Conservation (phyloP, 2,888 invertebrate genomes). For the Exocentrus adspersus region DNA sequence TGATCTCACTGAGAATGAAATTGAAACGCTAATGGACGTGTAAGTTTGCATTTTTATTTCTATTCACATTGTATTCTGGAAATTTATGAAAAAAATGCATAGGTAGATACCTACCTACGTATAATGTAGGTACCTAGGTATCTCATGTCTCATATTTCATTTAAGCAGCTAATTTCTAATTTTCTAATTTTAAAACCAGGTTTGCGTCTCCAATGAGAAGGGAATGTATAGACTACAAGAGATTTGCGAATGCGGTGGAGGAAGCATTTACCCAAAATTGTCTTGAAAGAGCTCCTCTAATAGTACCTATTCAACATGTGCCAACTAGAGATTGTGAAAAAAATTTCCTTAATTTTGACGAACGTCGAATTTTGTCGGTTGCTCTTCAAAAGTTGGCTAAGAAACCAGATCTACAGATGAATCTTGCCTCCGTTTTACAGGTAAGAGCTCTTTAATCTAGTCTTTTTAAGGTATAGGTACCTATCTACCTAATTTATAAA, state of each 20-base stretch:
- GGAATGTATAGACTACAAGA: slow-evolving; percentile 72
- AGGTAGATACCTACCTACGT: no score
- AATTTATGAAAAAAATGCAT: no score
- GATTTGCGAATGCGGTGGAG: slow-evolving; percentile 75
- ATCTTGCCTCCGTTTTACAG: slow-evolving; percentile 75
- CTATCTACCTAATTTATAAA: no score
- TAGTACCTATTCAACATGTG: slow-evolving; percentile 76
- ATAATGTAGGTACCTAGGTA: no score
- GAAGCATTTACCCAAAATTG: slow-evolving; percentile 75
- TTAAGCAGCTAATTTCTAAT: no score
- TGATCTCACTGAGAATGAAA: slow-evolving; percentile 73
- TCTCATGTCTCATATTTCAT: no score
- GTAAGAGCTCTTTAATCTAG: no score
- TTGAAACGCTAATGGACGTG: slow-evolving; percentile 78
- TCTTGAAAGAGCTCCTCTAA: slow-evolving; percentile 74
- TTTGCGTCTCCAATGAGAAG: slow-evolving; percentile 72
- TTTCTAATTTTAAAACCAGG: no score
- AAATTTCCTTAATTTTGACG: slow-evolving; percentile 79
- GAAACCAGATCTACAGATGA: slow-evolving; percentile 73
- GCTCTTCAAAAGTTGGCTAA: slow-evolving; percentile 76
- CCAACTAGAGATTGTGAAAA: slow-evolving; percentile 72
- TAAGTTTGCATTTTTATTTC: slow-evolving; percentile 63
- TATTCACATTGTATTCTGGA: no score
- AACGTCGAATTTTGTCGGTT: slow-evolving; percentile 71
- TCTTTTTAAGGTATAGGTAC: no score